phyloP scores from a whole-genome alignment of 2,888 invertebrate species.

The Ophioninae sp. region DNA sequence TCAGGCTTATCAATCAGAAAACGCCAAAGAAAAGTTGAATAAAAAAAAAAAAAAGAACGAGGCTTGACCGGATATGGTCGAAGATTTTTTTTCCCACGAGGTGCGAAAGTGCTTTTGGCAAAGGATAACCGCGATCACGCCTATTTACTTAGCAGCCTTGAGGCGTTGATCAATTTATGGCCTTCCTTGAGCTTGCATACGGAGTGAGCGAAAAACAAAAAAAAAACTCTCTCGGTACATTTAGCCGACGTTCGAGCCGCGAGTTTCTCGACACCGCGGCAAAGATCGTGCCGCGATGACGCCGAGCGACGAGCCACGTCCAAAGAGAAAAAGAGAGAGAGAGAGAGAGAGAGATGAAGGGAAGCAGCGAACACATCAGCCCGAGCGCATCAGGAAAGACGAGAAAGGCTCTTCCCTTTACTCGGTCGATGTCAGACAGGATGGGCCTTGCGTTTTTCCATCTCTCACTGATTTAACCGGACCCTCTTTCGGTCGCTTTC shows the following conservation, averaged over 20 bases:
- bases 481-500: neutral
- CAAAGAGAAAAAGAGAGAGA: no score
- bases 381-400: slow-evolving; percentile 36
- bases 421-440: slow-evolving; percentile 24
- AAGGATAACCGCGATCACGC: slow-evolving; percentile 66
- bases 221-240: slow-evolving; percentile 39
- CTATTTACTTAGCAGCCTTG: slow-evolving; percentile 56
- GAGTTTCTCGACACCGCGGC: slow-evolving; percentile 57
- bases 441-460: slow-evolving; percentile 37
- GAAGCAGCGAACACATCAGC: slow-evolving; percentile 42
- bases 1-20: no score
- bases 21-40: no score
- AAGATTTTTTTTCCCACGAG: slow-evolving; percentile 50
- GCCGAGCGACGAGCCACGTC: slow-evolving; percentile 58
- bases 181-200: slow-evolving; percentile 54
- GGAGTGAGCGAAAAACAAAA: slow-evolving; percentile 19
- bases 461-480: slow-evolving; percentile 41
- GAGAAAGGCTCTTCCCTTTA: slow-evolving; percentile 31
- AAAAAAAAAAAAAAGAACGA: no score
- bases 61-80: no score
- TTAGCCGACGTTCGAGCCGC: slow-evolving; percentile 46
- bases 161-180: slow-evolving; percentile 68
- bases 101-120: slow-evolving; percentile 54
- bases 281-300: slow-evolving; percentile 76
- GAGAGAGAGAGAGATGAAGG: slow-evolving; percentile 1